Evolutionary conservation across 2,113 vertebrate genomes (phyloP).

Genomic region (Corapipo altera): DNA sequence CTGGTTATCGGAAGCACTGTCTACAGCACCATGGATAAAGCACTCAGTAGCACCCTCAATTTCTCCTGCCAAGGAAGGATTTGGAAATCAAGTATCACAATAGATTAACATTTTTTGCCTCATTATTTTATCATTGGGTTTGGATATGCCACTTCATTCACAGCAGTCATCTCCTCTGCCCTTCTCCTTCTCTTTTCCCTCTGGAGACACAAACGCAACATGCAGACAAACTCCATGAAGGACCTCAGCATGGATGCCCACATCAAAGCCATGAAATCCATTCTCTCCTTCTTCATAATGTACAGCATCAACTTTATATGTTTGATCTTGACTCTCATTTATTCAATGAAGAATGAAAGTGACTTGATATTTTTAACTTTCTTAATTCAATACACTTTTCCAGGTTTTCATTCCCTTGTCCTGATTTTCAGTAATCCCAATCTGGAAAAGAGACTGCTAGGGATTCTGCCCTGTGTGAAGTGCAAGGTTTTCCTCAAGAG

Average conservation of each 20-base stretch:
- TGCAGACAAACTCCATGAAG: background rate
- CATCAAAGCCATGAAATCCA: background rate
- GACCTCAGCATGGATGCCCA: background rate
- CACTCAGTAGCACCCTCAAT: rapidly evolving
- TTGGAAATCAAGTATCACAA: rapidly evolving
- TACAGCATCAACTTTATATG: background rate
- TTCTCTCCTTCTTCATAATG: background rate
- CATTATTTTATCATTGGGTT: background rate
- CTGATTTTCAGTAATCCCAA: slow-evolving; percentile 25
- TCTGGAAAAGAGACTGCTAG: background rate
- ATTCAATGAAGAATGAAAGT: rapidly evolving
- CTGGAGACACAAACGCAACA: background rate
- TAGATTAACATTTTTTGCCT: rapidly evolving
- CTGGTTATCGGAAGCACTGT: background rate
- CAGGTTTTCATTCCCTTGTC: background rate
- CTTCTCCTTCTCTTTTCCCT: slow-evolving; percentile 24
- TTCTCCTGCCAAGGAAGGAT: rapidly evolving
- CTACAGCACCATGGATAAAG: rapidly evolving
- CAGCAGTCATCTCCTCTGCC: background rate
- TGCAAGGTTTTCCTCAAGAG: background rate
- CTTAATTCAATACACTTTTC: background rate
- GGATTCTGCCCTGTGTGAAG: background rate
- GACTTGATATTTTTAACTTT: rapidly evolving
- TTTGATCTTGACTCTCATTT: background rate
- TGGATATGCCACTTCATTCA: background rate